Base-by-base conservation (phyloP, 2,113 vertebrate genomes). In the Epinephelus lanceolatus region DNA sequence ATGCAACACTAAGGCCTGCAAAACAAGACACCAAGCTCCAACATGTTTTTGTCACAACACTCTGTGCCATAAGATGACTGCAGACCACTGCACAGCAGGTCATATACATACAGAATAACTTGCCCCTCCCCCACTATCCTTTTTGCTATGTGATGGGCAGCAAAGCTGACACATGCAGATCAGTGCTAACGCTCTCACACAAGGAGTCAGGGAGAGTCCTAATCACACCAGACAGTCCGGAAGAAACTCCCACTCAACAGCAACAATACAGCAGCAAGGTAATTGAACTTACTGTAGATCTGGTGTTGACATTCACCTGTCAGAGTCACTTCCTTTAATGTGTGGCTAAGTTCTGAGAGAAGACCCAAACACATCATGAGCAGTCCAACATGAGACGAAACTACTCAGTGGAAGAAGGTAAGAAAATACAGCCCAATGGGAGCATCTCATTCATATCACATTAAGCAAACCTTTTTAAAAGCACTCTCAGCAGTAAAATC, bases 111-210 rank as follows among this genome's bases (percentile, higher is more conserved):
- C 30, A 53, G 56, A 12, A 2, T 1, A 30, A 57, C 42, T 27
- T 65, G 37, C 51, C 8, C 30, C n/a, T n/a, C 23, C 3, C 27
- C 0, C 1, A 37, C 25, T 15, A 40, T 33, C 27, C 52, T 19
- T 45, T 47, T 17, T 4, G 30, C 12, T 5, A 2, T 23, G 27
- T 77, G 66, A 77, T 11, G 60, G 63, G 14, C 40, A 71, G 66
- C 66, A 69, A 0, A 33, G 72, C 49, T 70, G 80, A 76, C 80
- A 71, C 73, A 49, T 71, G 52, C 60, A 66, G 40, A 83, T 66
- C 74, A 66, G 57, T 0, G 0, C 14, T 4, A 27, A 81, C 23
- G 3, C 62, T 42, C 27, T 21, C 33, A 45, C n/a, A 61, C 11
- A 63, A 53, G 56, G 11, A 69, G 4, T 9, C 9, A 25, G 13